Percentiles rank a stretch among this genome's conserved stretches.
Evolutionary conservation across 1,140 invertebrate species (phyloP).

Genomic region (Drosophila setifemur): DNA sequence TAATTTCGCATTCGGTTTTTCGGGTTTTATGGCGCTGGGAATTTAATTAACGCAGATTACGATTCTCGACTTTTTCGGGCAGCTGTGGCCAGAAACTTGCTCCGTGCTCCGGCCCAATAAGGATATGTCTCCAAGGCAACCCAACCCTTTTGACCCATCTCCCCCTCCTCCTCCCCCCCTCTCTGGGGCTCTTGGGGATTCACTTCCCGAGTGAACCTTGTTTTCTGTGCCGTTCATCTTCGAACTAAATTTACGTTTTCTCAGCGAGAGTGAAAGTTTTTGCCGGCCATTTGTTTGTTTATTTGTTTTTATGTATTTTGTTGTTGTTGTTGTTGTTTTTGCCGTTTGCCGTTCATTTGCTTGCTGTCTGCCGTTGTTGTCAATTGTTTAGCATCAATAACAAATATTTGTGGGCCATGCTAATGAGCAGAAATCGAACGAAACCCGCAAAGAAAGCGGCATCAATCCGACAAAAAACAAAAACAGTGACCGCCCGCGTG

Average conservation of each 20-base stretch:
- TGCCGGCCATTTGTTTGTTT: conserved; percentile 35
- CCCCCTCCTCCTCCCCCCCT: background rate
- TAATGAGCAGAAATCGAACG: conserved; percentile 63
- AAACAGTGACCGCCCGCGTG: background rate
- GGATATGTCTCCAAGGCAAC: conserved; percentile 17
- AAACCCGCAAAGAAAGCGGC: conserved; percentile 35
- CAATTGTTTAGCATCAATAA: conserved; percentile 73
- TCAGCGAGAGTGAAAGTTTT: conserved; percentile 64
- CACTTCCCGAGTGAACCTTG: background rate
- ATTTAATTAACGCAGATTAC: conserved; percentile 68
- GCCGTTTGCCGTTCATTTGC: conserved; percentile 30
- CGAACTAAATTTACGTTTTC: conserved; percentile 48
- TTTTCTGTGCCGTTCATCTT: conserved; percentile 30
- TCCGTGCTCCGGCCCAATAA: too few relatives aligned
- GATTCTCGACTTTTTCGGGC: conserved; percentile 40
- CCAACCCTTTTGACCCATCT: conserved; percentile 19
- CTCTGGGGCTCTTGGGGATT: too few relatives aligned
- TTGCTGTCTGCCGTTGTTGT: conserved; percentile 38
- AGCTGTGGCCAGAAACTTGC: conserved; percentile 43
- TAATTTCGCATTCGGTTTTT: conserved; percentile 54
- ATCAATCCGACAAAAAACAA: background rate
- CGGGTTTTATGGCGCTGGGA: background rate
- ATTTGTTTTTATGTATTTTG: conserved; percentile 15
- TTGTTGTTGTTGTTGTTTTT: background rate
- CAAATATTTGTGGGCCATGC: conserved; percentile 69